Conservation (phyloP, 2,888 invertebrate species). For the Agrochola lota region DNA sequence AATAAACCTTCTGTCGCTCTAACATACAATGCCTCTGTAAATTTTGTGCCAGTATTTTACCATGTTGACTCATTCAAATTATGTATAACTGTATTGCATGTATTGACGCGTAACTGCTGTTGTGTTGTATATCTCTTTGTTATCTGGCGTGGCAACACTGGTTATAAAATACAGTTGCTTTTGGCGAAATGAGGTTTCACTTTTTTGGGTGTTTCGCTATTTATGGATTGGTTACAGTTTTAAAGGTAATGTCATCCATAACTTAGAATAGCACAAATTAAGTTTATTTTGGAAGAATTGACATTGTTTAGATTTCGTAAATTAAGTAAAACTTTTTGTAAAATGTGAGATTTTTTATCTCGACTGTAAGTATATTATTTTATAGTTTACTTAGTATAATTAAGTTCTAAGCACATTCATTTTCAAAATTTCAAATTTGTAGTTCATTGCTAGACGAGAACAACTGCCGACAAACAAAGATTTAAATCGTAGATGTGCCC, state of each 20-base stretch:
- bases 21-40: background rate
- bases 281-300: background rate
- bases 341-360: too few relatives aligned
- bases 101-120: conserved; percentile 63
- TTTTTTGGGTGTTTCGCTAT: conserved; percentile 32
- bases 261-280: background rate
- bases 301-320: background rate
- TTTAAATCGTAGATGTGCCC: too few relatives aligned
- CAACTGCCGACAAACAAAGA: too few relatives aligned
- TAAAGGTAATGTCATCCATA: background rate
- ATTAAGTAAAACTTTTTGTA: too few relatives aligned
- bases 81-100: conserved; percentile 67
- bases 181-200: conserved; percentile 52
- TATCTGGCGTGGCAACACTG: conserved; percentile 46
- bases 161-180: conserved; percentile 53
- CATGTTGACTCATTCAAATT: conserved; percentile 67
- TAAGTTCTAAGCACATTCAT: too few relatives aligned
- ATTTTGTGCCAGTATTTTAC: conserved; percentile 45
- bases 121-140: conserved; percentile 51
- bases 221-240: conserved; percentile 20
- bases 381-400: too few relatives aligned
- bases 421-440: too few relatives aligned
- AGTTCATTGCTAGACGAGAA: too few relatives aligned
- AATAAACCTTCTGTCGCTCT: conserved; percentile 14
- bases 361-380: too few relatives aligned